A percentile compares a stretch with the other conserved stretches of the same genome.
Conservation (phyloP, 1,140 invertebrate genomes). For the Leptonema lineaticorne region DNA sequence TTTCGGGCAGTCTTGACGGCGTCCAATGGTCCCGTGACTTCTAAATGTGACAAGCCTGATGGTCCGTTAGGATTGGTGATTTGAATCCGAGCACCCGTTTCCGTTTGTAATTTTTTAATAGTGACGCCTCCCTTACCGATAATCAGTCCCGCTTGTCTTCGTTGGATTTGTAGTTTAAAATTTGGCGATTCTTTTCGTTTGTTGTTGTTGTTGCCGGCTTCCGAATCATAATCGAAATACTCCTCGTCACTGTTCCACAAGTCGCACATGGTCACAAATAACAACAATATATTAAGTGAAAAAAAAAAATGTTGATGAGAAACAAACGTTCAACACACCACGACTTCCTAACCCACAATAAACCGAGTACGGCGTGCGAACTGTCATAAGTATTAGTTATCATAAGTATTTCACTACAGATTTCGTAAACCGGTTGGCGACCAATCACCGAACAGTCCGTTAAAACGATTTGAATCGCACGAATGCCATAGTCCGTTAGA, state of each 20-base stretch:
- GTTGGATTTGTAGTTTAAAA: background rate
- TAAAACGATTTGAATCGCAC: no score
- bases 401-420: no score
- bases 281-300: no score
- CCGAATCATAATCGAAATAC: background rate
- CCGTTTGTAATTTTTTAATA: slow-evolving; percentile 69
- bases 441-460: no score
- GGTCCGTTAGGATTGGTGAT: slow-evolving; percentile 47
- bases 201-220: background rate
- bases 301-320: no score
- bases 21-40: slow-evolving; percentile 56
- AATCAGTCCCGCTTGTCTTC: slow-evolving; percentile 39
- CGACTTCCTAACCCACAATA: no score
- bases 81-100: slow-evolving; percentile 49
- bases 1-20: slow-evolving; percentile 56
- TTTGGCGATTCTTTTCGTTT: background rate
- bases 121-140: slow-evolving; percentile 71
- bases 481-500: no score
- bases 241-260: slow-evolving; percentile 2
- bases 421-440: no score
- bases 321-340: no score
- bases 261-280: background rate
- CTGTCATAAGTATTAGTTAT: no score
- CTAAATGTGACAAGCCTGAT: slow-evolving; percentile 52
- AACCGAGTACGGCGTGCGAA: no score